Conservation (phyloP, 2,113 vertebrate species). For the Phodopus roborovskii region DNA sequence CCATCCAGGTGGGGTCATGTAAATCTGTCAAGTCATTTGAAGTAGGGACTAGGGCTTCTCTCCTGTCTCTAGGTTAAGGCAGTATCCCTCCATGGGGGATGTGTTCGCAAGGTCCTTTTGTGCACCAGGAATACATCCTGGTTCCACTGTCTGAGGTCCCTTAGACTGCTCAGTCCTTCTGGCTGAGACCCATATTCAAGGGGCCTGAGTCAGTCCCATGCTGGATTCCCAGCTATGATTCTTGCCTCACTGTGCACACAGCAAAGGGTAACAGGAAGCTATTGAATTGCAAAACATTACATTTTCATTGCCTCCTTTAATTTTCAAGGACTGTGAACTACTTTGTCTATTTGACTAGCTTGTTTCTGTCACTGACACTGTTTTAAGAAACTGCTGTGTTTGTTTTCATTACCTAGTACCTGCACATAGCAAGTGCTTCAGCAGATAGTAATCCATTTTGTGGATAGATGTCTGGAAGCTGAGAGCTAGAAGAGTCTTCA, state of each 20-base stretch:
- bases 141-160: no score
- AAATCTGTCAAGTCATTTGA: no score
- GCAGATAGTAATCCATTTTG: background rate
- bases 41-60: no score
- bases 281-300: conserved; percentile 60
- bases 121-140: no score
- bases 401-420: background rate
- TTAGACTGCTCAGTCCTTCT: no score
- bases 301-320: conserved; percentile 80
- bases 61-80: no score
- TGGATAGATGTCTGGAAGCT: background rate
- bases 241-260: background rate
- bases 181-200: no score
- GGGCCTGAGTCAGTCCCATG: no score
- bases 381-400: background rate
- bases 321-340: conserved; percentile 48
- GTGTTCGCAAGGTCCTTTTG: no score
- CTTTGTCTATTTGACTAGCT: background rate
- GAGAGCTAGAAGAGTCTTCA: background rate
- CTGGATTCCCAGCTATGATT: no score
- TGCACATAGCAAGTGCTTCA: background rate
- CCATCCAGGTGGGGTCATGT: no score
- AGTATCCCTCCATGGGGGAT: no score
- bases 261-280: conserved; percentile 49
- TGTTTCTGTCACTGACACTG: background rate